Evolutionary conservation across 2,797 vertebrate genomes (phyloP), one percentile per base, ranked within the genome.

Genomic region (Champsocephalus gunnari): DNA sequence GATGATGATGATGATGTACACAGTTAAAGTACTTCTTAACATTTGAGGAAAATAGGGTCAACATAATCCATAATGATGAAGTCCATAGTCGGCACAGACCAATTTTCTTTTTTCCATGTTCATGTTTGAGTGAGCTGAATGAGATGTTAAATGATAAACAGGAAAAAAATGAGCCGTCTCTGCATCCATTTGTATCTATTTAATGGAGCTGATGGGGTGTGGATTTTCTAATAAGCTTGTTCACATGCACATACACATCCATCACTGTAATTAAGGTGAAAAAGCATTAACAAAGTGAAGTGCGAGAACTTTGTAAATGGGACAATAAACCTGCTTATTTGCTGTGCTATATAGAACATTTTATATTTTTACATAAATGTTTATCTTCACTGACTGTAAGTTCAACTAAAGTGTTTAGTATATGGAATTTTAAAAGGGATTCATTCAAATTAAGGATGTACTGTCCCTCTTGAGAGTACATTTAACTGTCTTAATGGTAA

Each of bases 131-230:
- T 71, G 58, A 85, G 53, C 63, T 83, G 51, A 83, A 66, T 65
- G 66, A 71, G 70, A 73, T 81, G 74, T 76, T 79, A 80, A 80
- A 76, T 77, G 71, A 75, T 71, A 64, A 75, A 70, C 58, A 49
- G 47, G 53, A 24, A 70, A 60, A 77, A 75, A 32, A 60, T 14
- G 28, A 78, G 38, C 53, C 63, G 41, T 78, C 51, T 11, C 64
- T 56, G 24, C 56, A 78, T 80, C 79, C 73, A 84, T 87, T 83
- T 88, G 77, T 80, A 73, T 69, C 84, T 71, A 78, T 88, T 81
- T 88, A 70, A 71, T 13, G 54, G 58, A 80, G 65, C 63, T 84
- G 82, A 81, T 80, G 75, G 69, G 58, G 61, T 87, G 78, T 84
- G 77, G 67, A 76, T 73, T 73, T 34, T 56, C 63, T 86, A 82